Base-by-base conservation (phyloP, 2,113 vertebrate species). In the Balaeniceps rex region DNA sequence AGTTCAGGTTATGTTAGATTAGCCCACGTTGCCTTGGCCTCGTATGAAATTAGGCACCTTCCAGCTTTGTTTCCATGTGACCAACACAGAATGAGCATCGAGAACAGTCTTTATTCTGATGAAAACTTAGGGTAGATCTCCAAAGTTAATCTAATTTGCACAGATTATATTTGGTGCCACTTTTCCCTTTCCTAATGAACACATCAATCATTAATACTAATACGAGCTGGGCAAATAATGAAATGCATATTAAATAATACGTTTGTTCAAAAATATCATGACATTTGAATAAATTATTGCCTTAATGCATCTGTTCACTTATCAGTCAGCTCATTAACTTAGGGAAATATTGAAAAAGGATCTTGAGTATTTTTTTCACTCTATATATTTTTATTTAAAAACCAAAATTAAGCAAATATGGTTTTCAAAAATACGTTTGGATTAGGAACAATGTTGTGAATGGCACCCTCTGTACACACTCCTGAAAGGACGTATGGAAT, bases 251-350 rank as follows among this genome's bases (percentile, higher is more conserved):
- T 90, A 76, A 97, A 95, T 93, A 96, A 93, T 92, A 96, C 97
- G 82, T 96, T 97, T 95, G 91, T 95, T 95, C 76, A 96, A 90
- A 97, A 97, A 94, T 97, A 97, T 68, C 81, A 91, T 95, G 95
- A 77, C 87, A 96, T 96, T 97, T 95, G 94, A 96, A 95, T 97
- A 91, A 95, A 93, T 96, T 86, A 95, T 88, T 95, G 91, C 89
- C 87, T 95, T 97, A 95, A 91, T 90, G 87, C 96, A 97, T 97
- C 91, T 97, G 95, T 97, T 96, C 88, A 81, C 83, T 96, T 97
- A 89, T 71, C 95, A 97, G 93, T 91, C 78, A 91, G 87, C 78
- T 96, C 87, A 93, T 96, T 96, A 96, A 93, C 38, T 93, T 86
- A 63, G 78, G 87, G 82, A 96, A 95, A 95, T 97, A 96, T 77